A percentile compares a stretch with the other conserved stretches of the same genome.
Evolutionary conservation across 35 echinoderm and acorn worm species (phyloP).

Genomic region (Hemicentrotus pulcherrimus): DNA sequence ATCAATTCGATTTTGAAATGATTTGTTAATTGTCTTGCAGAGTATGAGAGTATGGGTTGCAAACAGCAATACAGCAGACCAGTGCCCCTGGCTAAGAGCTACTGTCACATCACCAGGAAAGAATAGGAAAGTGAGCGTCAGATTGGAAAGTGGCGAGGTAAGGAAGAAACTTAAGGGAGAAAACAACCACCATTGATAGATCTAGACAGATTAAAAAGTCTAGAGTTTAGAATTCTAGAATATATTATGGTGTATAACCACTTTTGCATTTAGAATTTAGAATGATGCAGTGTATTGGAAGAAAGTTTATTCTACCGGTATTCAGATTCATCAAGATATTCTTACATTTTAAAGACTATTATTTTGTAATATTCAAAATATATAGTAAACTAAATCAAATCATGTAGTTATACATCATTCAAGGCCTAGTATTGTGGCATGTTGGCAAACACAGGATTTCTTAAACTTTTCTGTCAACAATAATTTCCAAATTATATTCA

Average conservation of each 20-base stretch:
- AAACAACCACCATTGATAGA: neutral
- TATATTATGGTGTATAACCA: neutral
- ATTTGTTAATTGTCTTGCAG: neutral
- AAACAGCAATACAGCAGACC: slow-evolving; percentile 1
- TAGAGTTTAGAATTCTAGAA: neutral
- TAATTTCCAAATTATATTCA: neutral
- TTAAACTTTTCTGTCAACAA: neutral
- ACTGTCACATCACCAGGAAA: slow-evolving; percentile 17
- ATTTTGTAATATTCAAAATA: neutral
- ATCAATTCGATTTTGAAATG: neutral
- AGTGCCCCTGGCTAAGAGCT: slow-evolving; percentile 43
- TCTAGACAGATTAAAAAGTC: neutral
- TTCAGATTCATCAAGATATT: neutral
- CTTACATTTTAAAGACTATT: neutral
- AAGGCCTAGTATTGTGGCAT: neutral
- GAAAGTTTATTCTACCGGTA: neutral
- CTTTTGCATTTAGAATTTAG: neutral
- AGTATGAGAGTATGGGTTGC: slow-evolving; percentile 59
- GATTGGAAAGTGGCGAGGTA: slow-evolving; percentile 25
- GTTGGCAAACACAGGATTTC: neutral
- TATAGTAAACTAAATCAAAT: neutral
- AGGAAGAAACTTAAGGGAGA: neutral
- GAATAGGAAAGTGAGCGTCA: slow-evolving; percentile 8
- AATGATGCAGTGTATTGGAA: no score
- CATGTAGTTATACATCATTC: neutral